A percentile compares a stretch with the other conserved stretches of the same genome.
Evolutionary conservation across 2,888 invertebrate species (phyloP).

Genomic region (Harmothoe impar): DNA sequence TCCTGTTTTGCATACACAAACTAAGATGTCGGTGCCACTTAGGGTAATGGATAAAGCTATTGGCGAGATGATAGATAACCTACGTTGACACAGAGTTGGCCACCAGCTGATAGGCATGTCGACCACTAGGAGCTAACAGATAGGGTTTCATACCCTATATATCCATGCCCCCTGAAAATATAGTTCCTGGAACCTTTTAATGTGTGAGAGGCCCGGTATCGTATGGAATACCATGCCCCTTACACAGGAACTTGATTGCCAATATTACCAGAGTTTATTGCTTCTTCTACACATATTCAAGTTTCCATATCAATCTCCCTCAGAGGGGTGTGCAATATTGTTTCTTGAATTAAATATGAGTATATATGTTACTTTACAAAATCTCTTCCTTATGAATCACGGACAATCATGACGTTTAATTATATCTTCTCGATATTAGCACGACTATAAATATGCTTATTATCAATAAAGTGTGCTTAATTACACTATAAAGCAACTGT

Average conservation of each 20-base stretch:
- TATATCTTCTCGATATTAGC: too few species aligned
- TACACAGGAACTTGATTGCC: neutral
- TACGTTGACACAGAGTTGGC: neutral
- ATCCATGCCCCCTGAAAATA: neutral
- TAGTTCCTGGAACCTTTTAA: neutral
- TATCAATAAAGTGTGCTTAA: too few species aligned
- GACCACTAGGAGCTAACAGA: neutral
- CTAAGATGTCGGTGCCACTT: conserved; percentile 49
- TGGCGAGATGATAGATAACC: conserved; percentile 49
- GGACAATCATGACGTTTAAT: too few species aligned
- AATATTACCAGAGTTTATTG: neutral
- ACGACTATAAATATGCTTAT: too few species aligned
- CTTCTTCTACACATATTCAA: neutral
- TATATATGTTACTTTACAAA: too few species aligned
- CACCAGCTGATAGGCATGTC: conserved; percentile 11
- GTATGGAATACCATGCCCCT: neutral
- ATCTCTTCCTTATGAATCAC: too few species aligned
- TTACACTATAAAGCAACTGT: too few species aligned
- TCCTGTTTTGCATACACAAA: conserved; percentile 54
- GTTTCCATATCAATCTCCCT: too few species aligned
- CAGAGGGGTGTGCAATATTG: too few species aligned
- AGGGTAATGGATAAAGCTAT: conserved; percentile 51
- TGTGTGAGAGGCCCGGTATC: neutral
- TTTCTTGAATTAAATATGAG: too few species aligned
- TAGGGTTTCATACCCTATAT: neutral